These are phyloP conservation scores for Athalia cordata DNA, from an alignment of 2,888 invertebrate genomes.

Conservation along the genomic window DNA sequence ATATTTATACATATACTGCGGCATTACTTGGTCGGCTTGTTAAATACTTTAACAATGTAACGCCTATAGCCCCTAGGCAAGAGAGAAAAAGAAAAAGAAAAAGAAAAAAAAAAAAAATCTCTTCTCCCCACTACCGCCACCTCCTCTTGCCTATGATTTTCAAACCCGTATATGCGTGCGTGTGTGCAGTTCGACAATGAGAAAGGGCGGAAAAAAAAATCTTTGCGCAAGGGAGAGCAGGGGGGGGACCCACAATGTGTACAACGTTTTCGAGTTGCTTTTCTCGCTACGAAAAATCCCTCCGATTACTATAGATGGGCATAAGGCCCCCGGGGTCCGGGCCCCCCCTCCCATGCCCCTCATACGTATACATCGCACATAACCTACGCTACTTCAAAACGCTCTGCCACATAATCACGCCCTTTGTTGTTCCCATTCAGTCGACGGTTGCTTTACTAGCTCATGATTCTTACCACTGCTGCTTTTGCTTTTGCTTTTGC, in stretches of 20 bases:
- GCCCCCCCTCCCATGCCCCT: background rate
- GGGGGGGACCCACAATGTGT: too few relatives aligned
- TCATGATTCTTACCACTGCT: too few relatives aligned
- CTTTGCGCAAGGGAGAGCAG: too few relatives aligned
- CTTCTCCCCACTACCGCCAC: too few relatives aligned
- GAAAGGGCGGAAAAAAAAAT: too few relatives aligned
- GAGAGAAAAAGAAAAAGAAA: background rate
- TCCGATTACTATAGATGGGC: too few relatives aligned
- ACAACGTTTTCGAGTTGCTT: too few relatives aligned
- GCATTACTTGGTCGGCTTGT: slow-evolving; percentile 66
- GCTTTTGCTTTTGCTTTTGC: too few relatives aligned
- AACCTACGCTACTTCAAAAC: background rate
- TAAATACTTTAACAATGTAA: slow-evolving; percentile 67
- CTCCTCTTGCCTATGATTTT: too few relatives aligned
- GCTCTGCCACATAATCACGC: slow-evolving; percentile 37
- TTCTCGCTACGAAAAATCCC: too few relatives aligned
- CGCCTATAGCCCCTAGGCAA: slow-evolving; percentile 46
- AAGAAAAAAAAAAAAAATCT: slow-evolving; percentile 12
- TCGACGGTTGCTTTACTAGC: slow-evolving; percentile 20
- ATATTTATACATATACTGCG: slow-evolving; percentile 1
- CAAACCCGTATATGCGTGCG: too few relatives aligned
- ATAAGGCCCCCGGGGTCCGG: background rate
- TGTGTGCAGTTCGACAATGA: too few relatives aligned
- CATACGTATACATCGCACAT: background rate
- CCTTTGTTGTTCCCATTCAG: slow-evolving; percentile 38